Conservation (phyloP, 1,140 invertebrate species). For the Oncopeltus fasciatus region DNA sequence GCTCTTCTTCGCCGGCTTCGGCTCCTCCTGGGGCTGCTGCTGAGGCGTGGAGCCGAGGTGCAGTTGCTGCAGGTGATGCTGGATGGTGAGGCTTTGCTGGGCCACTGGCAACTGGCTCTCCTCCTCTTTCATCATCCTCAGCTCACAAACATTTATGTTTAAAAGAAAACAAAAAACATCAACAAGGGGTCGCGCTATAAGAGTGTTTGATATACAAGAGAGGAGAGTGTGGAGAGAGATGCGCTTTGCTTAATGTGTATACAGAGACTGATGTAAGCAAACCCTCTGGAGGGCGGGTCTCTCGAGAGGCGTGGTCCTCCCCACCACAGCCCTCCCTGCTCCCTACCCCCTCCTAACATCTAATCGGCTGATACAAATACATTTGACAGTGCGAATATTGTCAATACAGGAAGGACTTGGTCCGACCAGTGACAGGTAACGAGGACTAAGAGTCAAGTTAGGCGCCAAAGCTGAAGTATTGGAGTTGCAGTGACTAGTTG, state of each 20-base stretch:
- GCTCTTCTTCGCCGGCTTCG: constrained; percentile 13
- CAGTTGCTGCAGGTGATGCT: constrained; percentile 17
- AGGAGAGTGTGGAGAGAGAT: not conserved
- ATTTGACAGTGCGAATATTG: too few relatives aligned
- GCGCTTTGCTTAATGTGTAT: not conserved
- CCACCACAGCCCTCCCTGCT: not conserved
- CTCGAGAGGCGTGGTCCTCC: not conserved
- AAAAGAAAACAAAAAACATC: too few relatives aligned
- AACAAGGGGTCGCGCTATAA: too few relatives aligned
- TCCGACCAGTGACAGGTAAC: too few relatives aligned
- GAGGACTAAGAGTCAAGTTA: too few relatives aligned
- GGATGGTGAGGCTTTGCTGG: constrained; percentile 18
- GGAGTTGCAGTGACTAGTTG: too few relatives aligned
- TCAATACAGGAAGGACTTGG: too few relatives aligned
- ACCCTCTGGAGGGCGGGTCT: not conserved
- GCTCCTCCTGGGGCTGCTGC: not conserved
- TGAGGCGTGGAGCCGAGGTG: constrained; percentile 17
- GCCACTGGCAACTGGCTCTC: constrained; percentile 40
- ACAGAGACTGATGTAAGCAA: constrained; percentile 4
- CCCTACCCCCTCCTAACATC: not conserved
- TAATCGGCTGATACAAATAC: too few relatives aligned
- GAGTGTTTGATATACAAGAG: not conserved
- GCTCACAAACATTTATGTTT: constrained; percentile 12
- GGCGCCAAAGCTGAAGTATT: too few relatives aligned
- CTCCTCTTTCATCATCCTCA: constrained; percentile 30